Conservation (phyloP, 2,113 vertebrate genomes). For the Sula dactylatra region DNA sequence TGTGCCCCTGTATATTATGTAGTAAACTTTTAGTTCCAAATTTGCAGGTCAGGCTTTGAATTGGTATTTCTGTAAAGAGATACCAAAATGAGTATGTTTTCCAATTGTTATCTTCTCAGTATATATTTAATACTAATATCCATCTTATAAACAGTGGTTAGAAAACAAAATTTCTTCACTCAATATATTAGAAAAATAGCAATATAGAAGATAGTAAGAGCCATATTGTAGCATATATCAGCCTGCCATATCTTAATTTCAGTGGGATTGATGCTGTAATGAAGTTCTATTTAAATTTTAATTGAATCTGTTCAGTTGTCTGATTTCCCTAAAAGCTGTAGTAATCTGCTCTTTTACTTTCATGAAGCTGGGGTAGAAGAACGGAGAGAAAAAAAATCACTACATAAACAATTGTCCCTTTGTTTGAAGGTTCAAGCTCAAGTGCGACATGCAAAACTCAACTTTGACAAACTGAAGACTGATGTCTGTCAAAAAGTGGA, state of each 20-base stretch:
- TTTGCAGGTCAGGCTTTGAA: not conserved
- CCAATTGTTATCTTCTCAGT: not conserved
- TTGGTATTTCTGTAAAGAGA: not conserved
- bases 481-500: conserved; percentile 99
- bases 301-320: not conserved
- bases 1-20: not conserved
- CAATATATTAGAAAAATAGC: not conserved
- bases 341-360: not conserved
- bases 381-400: not conserved
- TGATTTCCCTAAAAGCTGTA: not conserved
- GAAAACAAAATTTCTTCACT: not conserved
- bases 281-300: not conserved
- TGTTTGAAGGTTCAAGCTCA: conserved; percentile 90
- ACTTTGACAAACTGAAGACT: conserved; percentile 95
- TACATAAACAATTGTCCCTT: not conserved
- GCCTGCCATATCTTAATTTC: not conserved
- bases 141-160: not conserved
- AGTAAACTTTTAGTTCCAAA: not conserved
- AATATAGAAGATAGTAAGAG: not conserved
- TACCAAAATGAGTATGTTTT: not conserved
- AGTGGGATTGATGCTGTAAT: not conserved
- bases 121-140: not conserved
- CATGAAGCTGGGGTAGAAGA: not conserved
- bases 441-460: conserved; percentile 90
- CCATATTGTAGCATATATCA: not conserved